Percentiles rank a stretch among this genome's conserved stretches.
phyloP scores from a whole-genome alignment of 2,113 vertebrate species.

The Hemichromis elongatus region DNA sequence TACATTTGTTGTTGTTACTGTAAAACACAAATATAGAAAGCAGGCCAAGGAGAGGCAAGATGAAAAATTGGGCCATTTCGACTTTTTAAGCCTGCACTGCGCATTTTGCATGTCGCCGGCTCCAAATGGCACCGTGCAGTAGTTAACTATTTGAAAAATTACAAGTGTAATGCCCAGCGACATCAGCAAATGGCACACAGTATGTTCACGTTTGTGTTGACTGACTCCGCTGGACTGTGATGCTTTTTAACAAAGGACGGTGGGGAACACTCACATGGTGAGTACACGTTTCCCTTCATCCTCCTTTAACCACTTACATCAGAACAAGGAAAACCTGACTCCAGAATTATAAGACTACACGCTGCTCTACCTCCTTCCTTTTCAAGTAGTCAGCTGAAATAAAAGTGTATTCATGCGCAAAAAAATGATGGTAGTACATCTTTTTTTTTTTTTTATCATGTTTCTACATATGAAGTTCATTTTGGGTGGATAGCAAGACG shows the following conservation, averaged over 20 bases:
- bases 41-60: neutral
- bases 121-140: neutral
- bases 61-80: neutral
- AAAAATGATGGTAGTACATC: neutral
- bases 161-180: constrained; percentile 13
- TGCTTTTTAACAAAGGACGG: neutral
- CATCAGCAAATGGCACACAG: constrained; percentile 9
- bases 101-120: neutral
- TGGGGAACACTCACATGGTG: neutral
- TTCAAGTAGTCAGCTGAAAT: no score
- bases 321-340: neutral
- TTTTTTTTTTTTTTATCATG: neutral
- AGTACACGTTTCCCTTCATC: neutral
- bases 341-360: neutral
- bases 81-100: neutral
- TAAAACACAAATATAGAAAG: neutral
- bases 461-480: neutral
- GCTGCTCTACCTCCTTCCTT: neutral
- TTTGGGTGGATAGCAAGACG: neutral
- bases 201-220: neutral
- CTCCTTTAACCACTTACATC: neutral
- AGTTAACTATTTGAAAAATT: constrained; percentile 17
- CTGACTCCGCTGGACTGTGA: neutral
- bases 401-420: neutral
- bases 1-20: neutral